Base-by-base conservation (phyloP, 2,113 vertebrate species). In the Lipophrys pholis region DNA sequence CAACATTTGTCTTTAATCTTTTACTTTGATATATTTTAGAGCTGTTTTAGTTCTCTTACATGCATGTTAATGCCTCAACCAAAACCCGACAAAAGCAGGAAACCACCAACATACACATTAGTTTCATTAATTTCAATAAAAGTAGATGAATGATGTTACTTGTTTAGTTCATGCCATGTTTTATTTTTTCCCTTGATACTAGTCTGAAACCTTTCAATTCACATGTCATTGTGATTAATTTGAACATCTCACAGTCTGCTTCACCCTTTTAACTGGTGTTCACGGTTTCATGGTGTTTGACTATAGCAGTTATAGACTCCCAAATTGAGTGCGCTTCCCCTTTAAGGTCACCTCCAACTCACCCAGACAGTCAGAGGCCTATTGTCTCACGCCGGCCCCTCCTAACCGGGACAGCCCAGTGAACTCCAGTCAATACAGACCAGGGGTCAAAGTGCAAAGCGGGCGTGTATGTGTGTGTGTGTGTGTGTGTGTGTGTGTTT, bases 341-440 rank as follows among this genome's bases (percentile, higher is more conserved):
- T 78, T 73, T 64, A 61, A 78, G 78, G 80, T 78, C 79, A 66
- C 1, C 38, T 35, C 53, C 30, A 9, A 40, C 51, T 73, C 36
- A 74, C 62, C 48, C 50, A 64, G 81, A 73, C 66, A n/a, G 54
- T 57, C 63, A 56, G 42, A 69, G 64, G 16, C 57, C 90, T 48
- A 91, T 91, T 91, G 90, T 91, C 63, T 80, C 54, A 35, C 11
- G 1, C 42, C 68, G 76, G 78, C 84, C 84, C 70, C 65, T 57
- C 81, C 72, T 76, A 56, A 59, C 54, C 73, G 45, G 55, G 14
- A 81, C 65, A 8, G 52, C 69, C 67, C 52, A 62, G 55, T 5
- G 3, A 67, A 70, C 73, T 79, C 58, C 52, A 57, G 82, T 73
- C 80, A 60, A 48, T 76, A 65, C 67, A 59, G 64, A 62, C 42